These are phyloP conservation scores for Myzus persicae DNA, from an alignment of 1,140 invertebrate species.

Conservation along the genomic window DNA sequence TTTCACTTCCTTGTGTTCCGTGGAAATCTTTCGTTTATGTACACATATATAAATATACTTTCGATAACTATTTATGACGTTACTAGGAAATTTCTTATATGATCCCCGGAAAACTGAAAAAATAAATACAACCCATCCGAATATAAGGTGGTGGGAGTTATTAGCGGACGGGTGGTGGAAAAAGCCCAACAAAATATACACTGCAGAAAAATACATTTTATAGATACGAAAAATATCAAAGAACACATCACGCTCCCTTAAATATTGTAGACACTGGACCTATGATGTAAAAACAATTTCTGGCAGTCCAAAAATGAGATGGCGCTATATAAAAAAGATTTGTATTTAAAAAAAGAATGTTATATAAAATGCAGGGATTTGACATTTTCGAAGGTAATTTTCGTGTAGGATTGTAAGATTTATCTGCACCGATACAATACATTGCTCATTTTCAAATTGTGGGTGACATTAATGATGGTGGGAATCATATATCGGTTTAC, in stretches of 20 bases:
- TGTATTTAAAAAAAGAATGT: no score
- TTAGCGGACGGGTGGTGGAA: background rate
- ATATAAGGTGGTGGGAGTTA: background rate
- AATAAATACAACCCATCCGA: background rate
- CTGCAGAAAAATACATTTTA: background rate
- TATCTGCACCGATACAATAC: no score
- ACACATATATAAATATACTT: background rate
- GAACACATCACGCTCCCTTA: background rate
- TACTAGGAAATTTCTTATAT: background rate
- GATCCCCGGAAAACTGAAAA: background rate
- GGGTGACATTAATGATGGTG: no score
- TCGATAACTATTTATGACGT: conserved; percentile 16
- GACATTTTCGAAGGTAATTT: no score
- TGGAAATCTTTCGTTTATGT: background rate
- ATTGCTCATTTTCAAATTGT: no score
- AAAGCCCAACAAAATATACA: background rate
- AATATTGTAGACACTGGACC: background rate
- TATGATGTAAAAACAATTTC: background rate
- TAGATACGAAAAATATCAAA: background rate
- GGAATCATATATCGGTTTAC: no score
- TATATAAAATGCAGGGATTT: no score
- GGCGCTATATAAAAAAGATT: no score
- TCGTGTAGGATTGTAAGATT: no score
- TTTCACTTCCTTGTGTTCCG: background rate
- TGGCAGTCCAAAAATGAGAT: no score